Conservation (phyloP, 2,888 invertebrate genomes). For the Aphrophora alni region DNA sequence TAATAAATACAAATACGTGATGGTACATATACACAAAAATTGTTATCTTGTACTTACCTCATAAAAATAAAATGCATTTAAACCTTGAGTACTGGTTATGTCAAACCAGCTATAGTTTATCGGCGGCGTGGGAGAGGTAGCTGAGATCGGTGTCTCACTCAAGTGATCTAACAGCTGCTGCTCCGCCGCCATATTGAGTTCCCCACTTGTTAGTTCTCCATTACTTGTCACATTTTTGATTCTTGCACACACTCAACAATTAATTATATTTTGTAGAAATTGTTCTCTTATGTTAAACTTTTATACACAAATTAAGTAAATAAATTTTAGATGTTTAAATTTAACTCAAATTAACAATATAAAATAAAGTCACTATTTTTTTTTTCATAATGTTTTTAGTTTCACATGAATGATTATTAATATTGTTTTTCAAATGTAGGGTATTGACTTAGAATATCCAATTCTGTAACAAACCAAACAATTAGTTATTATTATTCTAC, state of each 20-base stretch:
- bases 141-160: neutral
- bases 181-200: neutral
- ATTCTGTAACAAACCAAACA: too few relatives aligned
- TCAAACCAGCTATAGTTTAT: constrained; percentile 33
- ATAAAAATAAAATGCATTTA: constrained; percentile 60
- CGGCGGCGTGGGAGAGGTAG: constrained; percentile 29
- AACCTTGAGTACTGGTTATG: constrained; percentile 48
- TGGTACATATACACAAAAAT: too few relatives aligned
- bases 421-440: too few relatives aligned
- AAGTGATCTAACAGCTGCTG: neutral
- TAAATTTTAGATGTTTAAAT: too few relatives aligned
- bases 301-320: too few relatives aligned
- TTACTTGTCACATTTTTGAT: neutral
- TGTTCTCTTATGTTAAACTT: neutral
- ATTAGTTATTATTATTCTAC: too few relatives aligned
- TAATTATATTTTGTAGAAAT: neutral
- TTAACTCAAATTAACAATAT: too few relatives aligned
- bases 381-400: too few relatives aligned
- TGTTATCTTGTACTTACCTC: constrained; percentile 54
- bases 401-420: too few relatives aligned
- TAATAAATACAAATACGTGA: too few relatives aligned
- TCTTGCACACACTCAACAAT: neutral
- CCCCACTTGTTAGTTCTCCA: neutral
- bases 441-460: too few relatives aligned
- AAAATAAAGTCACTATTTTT: too few relatives aligned